A percentile compares a stretch with the other conserved stretches of the same genome.
These are phyloP conservation scores for Trichacis sp. DNA, from an alignment of 2,888 invertebrate genomes.

Conservation along the genomic window DNA sequence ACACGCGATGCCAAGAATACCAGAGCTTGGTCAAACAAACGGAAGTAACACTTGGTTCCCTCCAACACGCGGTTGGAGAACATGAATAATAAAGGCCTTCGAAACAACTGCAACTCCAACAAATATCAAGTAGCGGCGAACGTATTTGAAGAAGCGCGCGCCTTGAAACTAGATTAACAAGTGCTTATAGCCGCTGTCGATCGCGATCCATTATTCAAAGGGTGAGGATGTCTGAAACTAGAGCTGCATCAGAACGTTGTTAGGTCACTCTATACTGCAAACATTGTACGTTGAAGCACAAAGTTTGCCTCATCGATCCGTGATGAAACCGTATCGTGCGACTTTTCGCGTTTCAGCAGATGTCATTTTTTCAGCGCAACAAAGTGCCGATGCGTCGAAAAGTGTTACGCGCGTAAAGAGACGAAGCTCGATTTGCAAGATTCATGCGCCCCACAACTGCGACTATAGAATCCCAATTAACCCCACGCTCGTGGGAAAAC, in stretches of 20 bases:
- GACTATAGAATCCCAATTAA: too few relatives aligned
- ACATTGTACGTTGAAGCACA: constrained; percentile 30
- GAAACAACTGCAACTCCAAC: not conserved
- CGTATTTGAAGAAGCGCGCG: constrained; percentile 20
- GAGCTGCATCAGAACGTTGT: constrained; percentile 26
- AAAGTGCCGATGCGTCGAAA: not conserved
- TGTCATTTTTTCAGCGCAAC: not conserved
- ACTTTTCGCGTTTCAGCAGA: constrained; percentile 1
- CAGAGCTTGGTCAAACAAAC: not conserved
- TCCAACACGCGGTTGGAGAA: too few relatives aligned
- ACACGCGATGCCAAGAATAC: constrained; percentile 1
- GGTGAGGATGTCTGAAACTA: constrained; percentile 32
- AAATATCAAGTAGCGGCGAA: not conserved
- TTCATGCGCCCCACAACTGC: too few relatives aligned
- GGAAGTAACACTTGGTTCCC: not conserved
- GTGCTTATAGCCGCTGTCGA: constrained; percentile 20
- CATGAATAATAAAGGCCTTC: not conserved
- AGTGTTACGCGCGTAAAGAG: not conserved
- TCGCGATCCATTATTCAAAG: constrained; percentile 33
- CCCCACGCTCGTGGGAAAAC: too few relatives aligned
- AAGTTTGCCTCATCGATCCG: constrained; percentile 29
- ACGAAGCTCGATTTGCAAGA: too few relatives aligned
- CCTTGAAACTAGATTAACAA: constrained; percentile 36
- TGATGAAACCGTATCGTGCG: not conserved
- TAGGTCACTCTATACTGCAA: constrained; percentile 22